Evolutionary conservation across 2,888 invertebrate species (phyloP).

Genomic region (Chalcosyrphus nemorum): DNA sequence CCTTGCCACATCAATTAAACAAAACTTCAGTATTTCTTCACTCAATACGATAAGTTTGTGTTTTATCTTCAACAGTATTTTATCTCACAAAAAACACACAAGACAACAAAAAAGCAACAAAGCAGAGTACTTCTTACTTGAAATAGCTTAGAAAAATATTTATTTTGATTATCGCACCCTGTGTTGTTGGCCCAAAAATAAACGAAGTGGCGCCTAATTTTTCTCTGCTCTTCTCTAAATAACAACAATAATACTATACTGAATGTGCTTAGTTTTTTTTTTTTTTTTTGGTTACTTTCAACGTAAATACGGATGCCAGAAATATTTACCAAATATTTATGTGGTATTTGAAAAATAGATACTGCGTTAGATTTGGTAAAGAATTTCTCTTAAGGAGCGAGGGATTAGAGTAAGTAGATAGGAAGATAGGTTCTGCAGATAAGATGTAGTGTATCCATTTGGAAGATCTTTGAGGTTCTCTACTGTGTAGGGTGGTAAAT

Average conservation of each 20-base stretch:
- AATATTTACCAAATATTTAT: slow-evolving; percentile 65
- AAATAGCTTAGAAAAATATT: slow-evolving; percentile 47
- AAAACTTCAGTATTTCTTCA: slow-evolving; percentile 34
- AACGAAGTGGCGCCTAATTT: slow-evolving; percentile 61
- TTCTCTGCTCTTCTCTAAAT: slow-evolving; percentile 22
- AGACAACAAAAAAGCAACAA: background rate
- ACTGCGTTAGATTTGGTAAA: slow-evolving; percentile 10
- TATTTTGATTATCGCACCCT: slow-evolving; percentile 58
- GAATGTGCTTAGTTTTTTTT: slow-evolving; percentile 11
- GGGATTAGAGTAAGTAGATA: slow-evolving; percentile 17
- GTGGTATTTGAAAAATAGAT: slow-evolving; percentile 50
- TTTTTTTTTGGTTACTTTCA: slow-evolving; percentile 21
- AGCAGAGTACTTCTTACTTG: slow-evolving; percentile 24
- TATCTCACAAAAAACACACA: slow-evolving; percentile 9
- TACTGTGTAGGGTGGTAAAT: background rate
- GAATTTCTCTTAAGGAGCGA: background rate
- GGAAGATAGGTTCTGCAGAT: slow-evolving; percentile 4
- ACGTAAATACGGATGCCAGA: slow-evolving; percentile 64
- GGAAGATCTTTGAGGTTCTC: background rate
- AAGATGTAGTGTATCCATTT: slow-evolving; percentile 11
- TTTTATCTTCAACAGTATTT: slow-evolving; percentile 46
- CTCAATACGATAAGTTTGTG: slow-evolving; percentile 37
- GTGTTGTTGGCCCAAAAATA: slow-evolving; percentile 56
- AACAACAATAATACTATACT: slow-evolving; percentile 24
- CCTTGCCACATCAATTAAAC: slow-evolving; percentile 3